Evolutionary conservation across 2,888 invertebrate genomes (phyloP).

Genomic region (Drosophila differens): DNA sequence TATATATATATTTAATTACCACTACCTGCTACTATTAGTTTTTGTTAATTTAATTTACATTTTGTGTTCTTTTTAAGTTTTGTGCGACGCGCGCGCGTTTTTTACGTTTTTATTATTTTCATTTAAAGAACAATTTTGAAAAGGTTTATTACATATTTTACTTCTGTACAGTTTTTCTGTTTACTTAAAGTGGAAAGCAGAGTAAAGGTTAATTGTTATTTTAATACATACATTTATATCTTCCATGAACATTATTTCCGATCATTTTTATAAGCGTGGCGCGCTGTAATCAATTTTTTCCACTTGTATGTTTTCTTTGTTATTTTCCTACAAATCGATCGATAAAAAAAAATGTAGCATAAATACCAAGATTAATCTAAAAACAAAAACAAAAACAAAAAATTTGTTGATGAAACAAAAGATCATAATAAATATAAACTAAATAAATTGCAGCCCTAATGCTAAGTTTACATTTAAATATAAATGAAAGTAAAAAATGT

Average conservation of each 20-base stretch:
- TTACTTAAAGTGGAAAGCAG: conserved; percentile 53
- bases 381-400: conserved; percentile 24
- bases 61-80: conserved; percentile 73
- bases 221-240: conserved; percentile 49
- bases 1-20: conserved; percentile 44
- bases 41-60: conserved; percentile 75
- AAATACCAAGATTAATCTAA: conserved; percentile 46
- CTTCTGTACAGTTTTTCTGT: conserved; percentile 67
- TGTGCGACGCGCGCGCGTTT: conserved; percentile 63
- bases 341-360: conserved; percentile 52
- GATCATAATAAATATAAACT: conserved; percentile 42
- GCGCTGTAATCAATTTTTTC: conserved; percentile 58
- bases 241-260: conserved; percentile 54
- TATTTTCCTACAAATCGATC: conserved; percentile 42
- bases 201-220: conserved; percentile 49
- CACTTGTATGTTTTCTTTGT: conserved; percentile 66
- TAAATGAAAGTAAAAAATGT: conserved; percentile 57
- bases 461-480: conserved; percentile 65
- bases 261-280: conserved; percentile 63
- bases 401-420: conserved; percentile 55
- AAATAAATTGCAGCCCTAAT: conserved; percentile 60
- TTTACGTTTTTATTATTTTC: conserved; percentile 32
- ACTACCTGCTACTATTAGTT: conserved; percentile 73
- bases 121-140: conserved; percentile 27
- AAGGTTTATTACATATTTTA: conserved; percentile 35